Evolutionary conservation across 2,888 invertebrate species (phyloP).

Genomic region (Drosophila demipolita): DNA sequence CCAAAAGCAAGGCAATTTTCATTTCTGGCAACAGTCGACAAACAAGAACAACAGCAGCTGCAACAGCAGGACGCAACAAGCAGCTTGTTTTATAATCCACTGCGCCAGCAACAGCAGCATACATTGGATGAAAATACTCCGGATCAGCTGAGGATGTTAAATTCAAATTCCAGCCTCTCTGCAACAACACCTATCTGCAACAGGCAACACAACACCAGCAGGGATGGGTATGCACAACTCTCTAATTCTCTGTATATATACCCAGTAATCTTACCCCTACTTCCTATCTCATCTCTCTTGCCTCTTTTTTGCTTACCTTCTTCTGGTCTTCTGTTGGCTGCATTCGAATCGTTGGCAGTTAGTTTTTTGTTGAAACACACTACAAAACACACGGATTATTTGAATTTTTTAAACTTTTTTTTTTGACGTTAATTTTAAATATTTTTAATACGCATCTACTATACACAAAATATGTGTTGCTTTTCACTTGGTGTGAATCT

Average conservation of each 20-base stretch:
- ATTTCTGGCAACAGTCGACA: not conserved
- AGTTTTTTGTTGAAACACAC: not conserved
- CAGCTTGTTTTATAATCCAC: conserved; percentile 10
- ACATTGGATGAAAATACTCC: conserved; percentile 23
- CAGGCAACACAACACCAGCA: conserved; percentile 4
- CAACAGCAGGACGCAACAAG: not conserved
- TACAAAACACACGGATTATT: not conserved
- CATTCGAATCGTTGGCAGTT: not conserved
- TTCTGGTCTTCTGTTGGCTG: not conserved
- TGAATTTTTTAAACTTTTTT: not conserved
- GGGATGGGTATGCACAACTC: conserved; percentile 31
- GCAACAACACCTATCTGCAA: not conserved
- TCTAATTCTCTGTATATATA: not conserved
- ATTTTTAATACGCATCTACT: conserved; percentile 12
- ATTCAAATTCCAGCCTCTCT: conserved; percentile 9
- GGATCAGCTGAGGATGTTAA: conserved; percentile 11
- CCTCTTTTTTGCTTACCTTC: conserved; percentile 7
- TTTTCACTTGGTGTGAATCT: not conserved
- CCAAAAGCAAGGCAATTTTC: not conserved
- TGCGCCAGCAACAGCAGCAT: conserved; percentile 24
- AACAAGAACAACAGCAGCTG: not conserved
- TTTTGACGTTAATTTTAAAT: conserved; percentile 26
- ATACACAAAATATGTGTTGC: not conserved
- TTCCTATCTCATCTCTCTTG: not conserved
- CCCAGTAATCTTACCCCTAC: not conserved